Conservation (phyloP, 2,888 invertebrate species). For the Ophioninae sp. region DNA sequence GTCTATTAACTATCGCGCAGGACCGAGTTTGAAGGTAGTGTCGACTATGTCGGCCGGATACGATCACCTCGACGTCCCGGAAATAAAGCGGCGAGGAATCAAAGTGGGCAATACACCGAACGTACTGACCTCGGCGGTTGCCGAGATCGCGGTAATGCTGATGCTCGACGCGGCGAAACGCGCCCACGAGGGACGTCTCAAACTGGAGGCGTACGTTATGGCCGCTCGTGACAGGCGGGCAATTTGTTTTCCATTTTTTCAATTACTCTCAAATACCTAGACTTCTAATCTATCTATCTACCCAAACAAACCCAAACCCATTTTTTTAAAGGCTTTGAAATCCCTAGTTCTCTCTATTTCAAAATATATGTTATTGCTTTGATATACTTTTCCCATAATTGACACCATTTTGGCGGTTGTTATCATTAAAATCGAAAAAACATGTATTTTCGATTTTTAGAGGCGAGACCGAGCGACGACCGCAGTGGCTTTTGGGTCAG, state of each 20-base stretch:
- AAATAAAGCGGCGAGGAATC: slow-evolving; percentile 87
- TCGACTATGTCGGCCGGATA: slow-evolving; percentile 93
- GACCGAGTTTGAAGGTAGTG: slow-evolving; percentile 88
- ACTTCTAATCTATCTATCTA: too few relatives aligned
- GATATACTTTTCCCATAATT: too few relatives aligned
- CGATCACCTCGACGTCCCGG: slow-evolving; percentile 90
- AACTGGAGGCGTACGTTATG: slow-evolving; percentile 83
- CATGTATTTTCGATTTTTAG: background rate
- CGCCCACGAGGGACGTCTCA: slow-evolving; percentile 88
- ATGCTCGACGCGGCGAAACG: slow-evolving; percentile 89
- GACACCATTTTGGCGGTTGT: too few relatives aligned
- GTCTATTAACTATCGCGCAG: slow-evolving; percentile 78
- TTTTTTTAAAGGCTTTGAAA: too few relatives aligned
- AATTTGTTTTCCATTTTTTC: background rate
- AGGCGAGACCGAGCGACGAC: slow-evolving; percentile 85
- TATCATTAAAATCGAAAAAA: too few relatives aligned
- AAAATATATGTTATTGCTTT: too few relatives aligned
- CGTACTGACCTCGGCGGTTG: slow-evolving; percentile 89
- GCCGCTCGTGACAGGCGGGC: background rate
- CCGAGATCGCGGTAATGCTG: slow-evolving; percentile 91
- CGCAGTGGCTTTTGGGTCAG: slow-evolving; percentile 90
- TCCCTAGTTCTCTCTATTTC: too few relatives aligned
- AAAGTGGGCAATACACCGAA: slow-evolving; percentile 91
- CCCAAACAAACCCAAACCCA: too few relatives aligned
- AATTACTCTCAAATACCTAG: too few relatives aligned